Evolutionary conservation across 2,888 invertebrate species (phyloP), one percentile per base, ranked within the genome.

Genomic region (Pheosia gnoma): DNA sequence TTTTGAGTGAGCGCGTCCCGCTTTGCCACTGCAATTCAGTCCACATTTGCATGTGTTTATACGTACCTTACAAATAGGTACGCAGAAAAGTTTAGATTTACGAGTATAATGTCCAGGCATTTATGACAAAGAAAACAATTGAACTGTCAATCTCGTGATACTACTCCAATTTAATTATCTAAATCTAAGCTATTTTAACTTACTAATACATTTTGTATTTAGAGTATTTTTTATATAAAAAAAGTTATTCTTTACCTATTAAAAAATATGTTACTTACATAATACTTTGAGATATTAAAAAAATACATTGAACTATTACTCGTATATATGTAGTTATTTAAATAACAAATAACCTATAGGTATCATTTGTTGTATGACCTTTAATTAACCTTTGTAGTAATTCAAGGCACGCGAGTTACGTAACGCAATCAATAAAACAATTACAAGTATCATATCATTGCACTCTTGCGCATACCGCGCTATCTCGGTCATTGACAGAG

Each of bases 1-100:
- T 83, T 87, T 86, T 84, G 80, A 86, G 81, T 81, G 79, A 75
- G 81, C 79, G 81, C 84, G 84, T 85, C 85, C 77, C 82, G 75
- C 80, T 82, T 83, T 80, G 72, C 74, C 68, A 70, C 77, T 74
- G 79, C 77, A 80, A 82, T 83, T 82, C 78, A 75, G 63, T 70
- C 66, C 61, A 61, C 72, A 69, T 80, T 80, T 77, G 65, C 78
- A 77, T 76, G 73, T 74, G 74, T 68, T 68, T 79, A 76, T 68
- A 69, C 78, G 51, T 13, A 8, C 25, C 6, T 25, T 25, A 25
- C 25, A 51, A 9, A n/a, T 5, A 25, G 7, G 25, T 25, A 51
- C 9, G 49, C 10, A 51, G 25, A 9, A 25, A 25, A 25, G 51
- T 51, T 51, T 25, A 51, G 25, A 25, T 7, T 51, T 25, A n/a